These are phyloP conservation scores for Dinocampus coccinellae DNA, from an alignment of 2,888 invertebrate species.

Conservation along the genomic window DNA sequence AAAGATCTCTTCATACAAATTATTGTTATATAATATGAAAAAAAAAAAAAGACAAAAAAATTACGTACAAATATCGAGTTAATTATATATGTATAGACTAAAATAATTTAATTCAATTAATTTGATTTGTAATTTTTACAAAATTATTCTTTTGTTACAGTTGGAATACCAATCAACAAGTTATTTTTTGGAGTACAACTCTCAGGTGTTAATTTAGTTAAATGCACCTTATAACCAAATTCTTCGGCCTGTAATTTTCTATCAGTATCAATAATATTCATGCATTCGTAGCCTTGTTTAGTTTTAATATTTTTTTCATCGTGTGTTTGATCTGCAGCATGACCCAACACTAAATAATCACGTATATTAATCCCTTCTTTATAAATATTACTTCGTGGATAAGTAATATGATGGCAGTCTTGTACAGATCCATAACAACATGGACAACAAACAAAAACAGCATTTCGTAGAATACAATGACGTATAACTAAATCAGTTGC, in stretches of 20 bases:
- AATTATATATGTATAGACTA: not conserved
- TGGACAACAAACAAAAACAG: slow-evolving; percentile 90
- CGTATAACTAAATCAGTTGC: slow-evolving; percentile 93
- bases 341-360: slow-evolving; percentile 86
- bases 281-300: slow-evolving; percentile 84
- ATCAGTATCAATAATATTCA: slow-evolving; percentile 91
- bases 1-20: slow-evolving; percentile 44
- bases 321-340: slow-evolving; percentile 94
- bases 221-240: slow-evolving; percentile 80
- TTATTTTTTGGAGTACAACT: slow-evolving; percentile 95
- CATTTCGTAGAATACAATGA: slow-evolving; percentile 81
- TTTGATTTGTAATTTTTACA: not conserved
- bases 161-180: slow-evolving; percentile 78
- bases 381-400: slow-evolving; percentile 84
- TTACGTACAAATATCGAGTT: not conserved
- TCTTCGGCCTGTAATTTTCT: slow-evolving; percentile 82
- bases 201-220: slow-evolving; percentile 83
- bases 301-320: slow-evolving; percentile 78
- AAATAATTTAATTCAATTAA: not conserved
- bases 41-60: slow-evolving; percentile 2
- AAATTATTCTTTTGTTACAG: slow-evolving; percentile 8
- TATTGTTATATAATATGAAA: slow-evolving; percentile 9
- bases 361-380: slow-evolving; percentile 68
- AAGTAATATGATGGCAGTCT: slow-evolving; percentile 82
- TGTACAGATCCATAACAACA: slow-evolving; percentile 94